These are phyloP conservation scores for Eulithis testata DNA, from an alignment of 2,888 invertebrate genomes.

Conservation along the genomic window DNA sequence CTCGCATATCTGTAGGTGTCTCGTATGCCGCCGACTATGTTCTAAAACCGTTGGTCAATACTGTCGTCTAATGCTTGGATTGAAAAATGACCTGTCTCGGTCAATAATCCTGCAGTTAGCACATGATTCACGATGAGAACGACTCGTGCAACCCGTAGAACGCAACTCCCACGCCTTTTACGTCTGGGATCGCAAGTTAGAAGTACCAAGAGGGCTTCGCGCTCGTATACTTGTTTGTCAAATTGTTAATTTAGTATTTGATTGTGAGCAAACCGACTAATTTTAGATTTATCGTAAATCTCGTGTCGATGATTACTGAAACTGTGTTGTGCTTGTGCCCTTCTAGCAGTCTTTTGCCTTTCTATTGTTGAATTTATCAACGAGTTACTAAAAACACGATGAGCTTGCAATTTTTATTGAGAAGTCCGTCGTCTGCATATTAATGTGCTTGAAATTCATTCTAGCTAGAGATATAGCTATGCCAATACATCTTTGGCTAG, in stretches of 20 bases:
- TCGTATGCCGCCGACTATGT: background rate
- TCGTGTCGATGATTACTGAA: too few relatives aligned
- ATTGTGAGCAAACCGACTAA: background rate
- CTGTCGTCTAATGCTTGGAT: constrained; percentile 32
- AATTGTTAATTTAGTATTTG: background rate
- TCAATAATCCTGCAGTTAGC: constrained; percentile 35
- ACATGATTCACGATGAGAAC: constrained; percentile 35
- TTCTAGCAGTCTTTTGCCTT: too few relatives aligned
- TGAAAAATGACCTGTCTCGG: constrained; percentile 50
- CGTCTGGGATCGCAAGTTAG: constrained; percentile 40
- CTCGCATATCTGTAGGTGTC: too few relatives aligned
- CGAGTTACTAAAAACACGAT: too few relatives aligned
- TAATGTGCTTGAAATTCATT: too few relatives aligned
- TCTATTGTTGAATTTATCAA: too few relatives aligned
- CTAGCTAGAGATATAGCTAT: too few relatives aligned
- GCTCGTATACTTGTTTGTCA: constrained; percentile 9
- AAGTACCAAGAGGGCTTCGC: background rate
- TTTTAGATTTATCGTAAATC: background rate
- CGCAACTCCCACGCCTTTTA: constrained; percentile 58
- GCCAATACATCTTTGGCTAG: too few relatives aligned
- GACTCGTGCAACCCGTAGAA: constrained; percentile 41
- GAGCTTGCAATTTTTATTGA: too few relatives aligned
- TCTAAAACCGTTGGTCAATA: constrained; percentile 2
- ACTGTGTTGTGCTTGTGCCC: too few relatives aligned
- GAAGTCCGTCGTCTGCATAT: too few relatives aligned